Evolutionary conservation across 2,113 vertebrate genomes (phyloP), one percentile per base, ranked within the genome.

Genomic region (Cyprichromis sp.): DNA sequence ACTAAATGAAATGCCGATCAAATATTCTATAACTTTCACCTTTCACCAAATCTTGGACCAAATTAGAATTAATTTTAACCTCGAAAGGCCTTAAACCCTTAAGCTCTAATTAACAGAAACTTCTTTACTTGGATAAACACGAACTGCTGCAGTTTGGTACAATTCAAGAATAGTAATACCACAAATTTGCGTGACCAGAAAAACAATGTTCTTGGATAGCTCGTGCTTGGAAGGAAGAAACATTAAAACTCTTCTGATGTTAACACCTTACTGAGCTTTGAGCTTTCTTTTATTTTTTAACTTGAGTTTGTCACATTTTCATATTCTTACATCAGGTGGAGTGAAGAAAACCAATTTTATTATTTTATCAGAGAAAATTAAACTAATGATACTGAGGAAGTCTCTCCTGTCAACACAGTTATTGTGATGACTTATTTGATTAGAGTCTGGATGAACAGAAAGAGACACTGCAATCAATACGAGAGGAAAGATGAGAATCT

Each of bases 391-490:
- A 47, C 14, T 31, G 21, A 40, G 52, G 59, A 90, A 16, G 80
- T 84, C 40, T 59, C 8, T 50, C 3, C 38, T 50, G 80, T 80
- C 63, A 83, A 47, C 24, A 45, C 31, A 24, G 26, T 34, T 36
- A 55, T 12, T 34, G 10, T 16, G 24, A 85, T 63, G 54, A 91
- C 80, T 91, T 82, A 87, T 87, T 80, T 84, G 45, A 85, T 87
- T 73, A 79, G 9, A 84, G 52, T 81, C 7, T 16, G 59, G 47
- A 47, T 7, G 17, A 83, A 66, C 9, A 45, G 73, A 80, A 19
- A 26, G 66, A 86, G 81, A 86, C 36, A 31, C 31, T 45, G 54
- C 24, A 79, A 86, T 89, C 87, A 82, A 85, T 88, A 76, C 10
- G 6, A 55, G 82, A 71, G 76, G 86, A 84, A 84, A 79, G 45